Conservation (phyloP, 1,140 invertebrate species). For the Euborellia annulipes region DNA sequence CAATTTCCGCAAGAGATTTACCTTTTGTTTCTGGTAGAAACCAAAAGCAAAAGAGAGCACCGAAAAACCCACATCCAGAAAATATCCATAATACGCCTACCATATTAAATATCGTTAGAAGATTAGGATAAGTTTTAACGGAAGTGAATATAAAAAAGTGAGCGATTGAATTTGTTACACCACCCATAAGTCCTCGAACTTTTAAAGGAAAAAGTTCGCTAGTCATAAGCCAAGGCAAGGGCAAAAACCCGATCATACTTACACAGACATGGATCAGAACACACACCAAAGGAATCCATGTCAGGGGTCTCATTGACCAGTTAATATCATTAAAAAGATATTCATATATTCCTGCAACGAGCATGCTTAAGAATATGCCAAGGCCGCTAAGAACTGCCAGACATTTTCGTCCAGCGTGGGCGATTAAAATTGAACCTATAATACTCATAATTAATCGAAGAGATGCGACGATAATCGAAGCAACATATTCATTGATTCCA, state of each 20-base stretch:
- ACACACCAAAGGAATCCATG: conserved; percentile 40
- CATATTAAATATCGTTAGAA: conserved; percentile 36
- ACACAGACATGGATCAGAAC: conserved; percentile 48
- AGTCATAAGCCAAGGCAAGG: conserved; percentile 57
- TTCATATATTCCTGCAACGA: conserved; percentile 34
- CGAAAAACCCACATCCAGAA: conserved; percentile 43
- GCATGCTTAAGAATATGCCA: conserved; percentile 42
- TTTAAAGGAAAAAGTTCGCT: conserved; percentile 54
- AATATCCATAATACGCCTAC: conserved; percentile 65
- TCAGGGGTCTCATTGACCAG: conserved; percentile 29
- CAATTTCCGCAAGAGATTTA: conserved; percentile 61
- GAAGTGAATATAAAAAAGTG: conserved; percentile 51
- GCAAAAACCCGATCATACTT: conserved; percentile 55
- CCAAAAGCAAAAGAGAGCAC: conserved; percentile 45
- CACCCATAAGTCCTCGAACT: conserved; percentile 47
- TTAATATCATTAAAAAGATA: conserved; percentile 24
- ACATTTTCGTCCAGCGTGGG: conserved; percentile 45
- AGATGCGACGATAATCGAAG: conserved; percentile 56
- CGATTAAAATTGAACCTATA: conserved; percentile 48
- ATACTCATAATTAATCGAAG: conserved; percentile 50
- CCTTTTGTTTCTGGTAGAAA: conserved; percentile 69
- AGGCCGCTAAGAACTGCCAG: conserved; percentile 47
- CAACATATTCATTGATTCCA: conserved; percentile 45
- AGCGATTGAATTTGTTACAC: conserved; percentile 49
- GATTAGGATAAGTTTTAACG: conserved; percentile 49